Base-by-base conservation (phyloP, 2,797 vertebrate genomes). In the Chanos chanos region DNA sequence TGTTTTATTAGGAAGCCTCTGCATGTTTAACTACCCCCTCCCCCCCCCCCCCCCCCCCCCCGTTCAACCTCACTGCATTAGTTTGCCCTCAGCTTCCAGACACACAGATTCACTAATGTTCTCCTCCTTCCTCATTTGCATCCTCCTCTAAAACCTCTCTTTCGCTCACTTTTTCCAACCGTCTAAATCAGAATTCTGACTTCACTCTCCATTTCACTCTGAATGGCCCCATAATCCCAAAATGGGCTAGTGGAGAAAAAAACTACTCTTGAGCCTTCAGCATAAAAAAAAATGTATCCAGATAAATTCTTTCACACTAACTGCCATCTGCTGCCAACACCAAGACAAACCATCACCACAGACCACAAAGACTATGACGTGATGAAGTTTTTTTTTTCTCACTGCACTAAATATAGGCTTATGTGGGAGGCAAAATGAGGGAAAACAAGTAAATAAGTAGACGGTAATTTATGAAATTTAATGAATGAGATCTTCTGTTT, bases 1-100 rank as follows among this genome's bases (percentile, higher is more conserved):
- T 58, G 56, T 67, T 59, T 62, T 71, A 71, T 49, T 65, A 62
- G 56, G 45, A 65, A 50, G n/a, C n/a, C n/a, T n/a, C n/a, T n/a
- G n/a, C n/a, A n/a, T n/a, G n/a, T n/a, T n/a, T n/a, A n/a, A n/a
- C n/a, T n/a, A n/a, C n/a, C n/a, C n/a, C n/a, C n/a, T n/a, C n/a
- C n/a, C n/a, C n/a, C n/a, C n/a, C n/a, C n/a, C n/a, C n/a, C n/a
- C n/a, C n/a, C n/a, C n/a, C n/a, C n/a, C n/a, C n/a, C n/a, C n/a
- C n/a, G n/a, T 71, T 64, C 59, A 54, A 64, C 60, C 61, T 60
- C 18, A 60, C 27, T 57, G 45, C 48, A 49, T 52, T 43, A 25
- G 10, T 15, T 47, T 64, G 49, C 41, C 37, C 55, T 36, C 22
- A 21, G 40, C 43, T 40, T 21, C 10, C 43, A 27, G 7, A 40